Percentiles rank a stretch among this genome's conserved stretches.
phyloP scores from a whole-genome alignment of 1,140 invertebrate species.

The Microplitis demolitor region DNA sequence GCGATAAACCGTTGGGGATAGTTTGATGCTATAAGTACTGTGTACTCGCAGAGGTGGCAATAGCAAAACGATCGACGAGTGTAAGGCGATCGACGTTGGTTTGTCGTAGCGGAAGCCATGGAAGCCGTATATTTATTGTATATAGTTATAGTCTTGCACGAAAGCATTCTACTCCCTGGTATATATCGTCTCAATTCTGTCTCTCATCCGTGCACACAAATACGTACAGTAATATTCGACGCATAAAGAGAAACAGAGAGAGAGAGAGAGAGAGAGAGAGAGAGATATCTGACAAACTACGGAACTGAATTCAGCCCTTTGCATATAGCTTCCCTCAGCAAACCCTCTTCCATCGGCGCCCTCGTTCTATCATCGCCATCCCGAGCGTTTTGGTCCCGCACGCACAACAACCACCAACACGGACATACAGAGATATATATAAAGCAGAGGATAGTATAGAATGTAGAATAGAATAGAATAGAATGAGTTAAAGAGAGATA shows the following conservation, averaged over 20 bases:
- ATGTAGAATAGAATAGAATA: not conserved
- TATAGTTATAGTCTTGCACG: conserved; percentile 31
- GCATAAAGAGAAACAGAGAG: too few relatives aligned
- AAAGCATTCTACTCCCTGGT: conserved; percentile 1
- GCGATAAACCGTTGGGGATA: not conserved
- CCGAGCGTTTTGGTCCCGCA: not conserved
- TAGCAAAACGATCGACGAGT: conserved; percentile 55
- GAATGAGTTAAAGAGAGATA: not conserved
- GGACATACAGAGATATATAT: not conserved
- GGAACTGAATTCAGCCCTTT: not conserved
- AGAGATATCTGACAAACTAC: too few relatives aligned
- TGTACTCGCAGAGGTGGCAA: conserved; percentile 39
- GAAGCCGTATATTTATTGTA: conserved; percentile 47
- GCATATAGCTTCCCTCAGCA: not conserved
- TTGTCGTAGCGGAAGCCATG: conserved; percentile 55
- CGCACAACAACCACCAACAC: conserved; percentile 16
- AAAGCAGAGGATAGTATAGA: not conserved
- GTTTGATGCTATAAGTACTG: not conserved
- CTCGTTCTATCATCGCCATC: not conserved
- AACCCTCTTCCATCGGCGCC: not conserved
- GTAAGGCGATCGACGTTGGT: conserved; percentile 60
- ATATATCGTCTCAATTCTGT: conserved; percentile 2
- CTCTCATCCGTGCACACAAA: too few relatives aligned
- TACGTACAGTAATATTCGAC: not conserved
- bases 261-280: too few relatives aligned